Evolutionary conservation across 2,113 vertebrate species (phyloP).

Genomic region (Takifugu flavidus): DNA sequence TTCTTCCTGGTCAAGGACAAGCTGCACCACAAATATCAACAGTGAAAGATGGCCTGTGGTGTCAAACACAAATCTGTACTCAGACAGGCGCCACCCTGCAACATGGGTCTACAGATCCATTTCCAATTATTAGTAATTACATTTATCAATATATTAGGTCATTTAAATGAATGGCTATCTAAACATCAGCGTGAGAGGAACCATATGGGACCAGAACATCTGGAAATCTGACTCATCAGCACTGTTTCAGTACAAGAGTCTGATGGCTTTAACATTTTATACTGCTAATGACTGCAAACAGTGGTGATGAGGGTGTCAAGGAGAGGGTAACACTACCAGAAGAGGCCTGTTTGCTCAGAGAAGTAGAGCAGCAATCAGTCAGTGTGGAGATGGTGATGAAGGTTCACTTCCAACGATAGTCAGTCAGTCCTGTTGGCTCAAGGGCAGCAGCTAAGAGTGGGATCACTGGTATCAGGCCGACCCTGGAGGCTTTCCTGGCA

Average conservation of each 20-base stretch:
- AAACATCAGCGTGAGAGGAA: no score
- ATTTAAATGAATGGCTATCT: no score
- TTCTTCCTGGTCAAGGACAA: background rate
- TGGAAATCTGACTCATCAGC: no score
- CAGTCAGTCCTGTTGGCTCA: background rate
- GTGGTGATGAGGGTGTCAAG: constrained; percentile 9
- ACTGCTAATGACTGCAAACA: background rate
- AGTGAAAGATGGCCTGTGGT: background rate
- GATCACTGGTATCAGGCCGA: constrained; percentile 1
- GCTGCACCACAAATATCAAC: background rate
- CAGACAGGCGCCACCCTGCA: background rate
- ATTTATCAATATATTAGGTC: no score
- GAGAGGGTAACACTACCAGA: background rate
- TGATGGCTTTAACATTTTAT: no score
- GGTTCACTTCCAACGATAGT: background rate
- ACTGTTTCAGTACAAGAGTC: no score
- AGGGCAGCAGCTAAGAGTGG: constrained; percentile 8
- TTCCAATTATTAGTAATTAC: no score
- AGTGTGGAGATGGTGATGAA: background rate
- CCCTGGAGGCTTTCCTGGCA: background rate
- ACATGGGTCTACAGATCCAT: background rate
- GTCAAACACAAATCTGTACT: background rate
- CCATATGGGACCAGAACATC: no score
- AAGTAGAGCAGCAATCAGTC: background rate
- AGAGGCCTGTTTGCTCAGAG: background rate